Percentiles rank a stretch among this genome's conserved stretches.
Conservation (phyloP, 2,888 invertebrate genomes). For the Escarpia spicata region DNA sequence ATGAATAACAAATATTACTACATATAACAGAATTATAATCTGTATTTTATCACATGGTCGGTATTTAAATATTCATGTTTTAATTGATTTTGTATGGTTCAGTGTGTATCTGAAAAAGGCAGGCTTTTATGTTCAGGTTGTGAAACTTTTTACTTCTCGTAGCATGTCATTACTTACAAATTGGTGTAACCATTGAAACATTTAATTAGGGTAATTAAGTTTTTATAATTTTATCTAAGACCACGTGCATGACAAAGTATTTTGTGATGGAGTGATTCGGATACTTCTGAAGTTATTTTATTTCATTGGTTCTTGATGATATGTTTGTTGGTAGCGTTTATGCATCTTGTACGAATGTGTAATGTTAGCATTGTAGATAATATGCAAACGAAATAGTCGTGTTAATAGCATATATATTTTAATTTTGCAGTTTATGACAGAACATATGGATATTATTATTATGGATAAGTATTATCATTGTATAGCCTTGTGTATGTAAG, state of each 20-base stretch:
- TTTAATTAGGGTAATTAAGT: not conserved
- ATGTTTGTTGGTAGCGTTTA: not conserved
- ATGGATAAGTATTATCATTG: not conserved
- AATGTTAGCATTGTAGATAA: constrained; percentile 4
- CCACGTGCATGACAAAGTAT: not conserved
- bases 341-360: not conserved
- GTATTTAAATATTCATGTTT: not conserved
- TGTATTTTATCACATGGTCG: not conserved
- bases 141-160: not conserved
- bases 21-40: not conserved
- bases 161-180: not conserved
- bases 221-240: not conserved
- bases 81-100: not conserved
- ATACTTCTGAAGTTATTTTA: not conserved
- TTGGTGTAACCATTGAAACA: not conserved
- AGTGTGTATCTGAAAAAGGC: not conserved
- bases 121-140: not conserved
- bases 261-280: not conserved
- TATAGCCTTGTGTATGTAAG: constrained; percentile 4
- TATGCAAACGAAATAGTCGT: not conserved
- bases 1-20: not conserved
- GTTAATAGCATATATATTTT: not conserved
- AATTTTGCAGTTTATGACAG: constrained; percentile 13
- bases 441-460: constrained; percentile 3
- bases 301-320: not conserved